Percentiles rank a stretch among this genome's conserved stretches.
These are phyloP conservation scores for Albula glossodonta DNA, from an alignment of 2,113 vertebrate genomes.

Conservation along the genomic window DNA sequence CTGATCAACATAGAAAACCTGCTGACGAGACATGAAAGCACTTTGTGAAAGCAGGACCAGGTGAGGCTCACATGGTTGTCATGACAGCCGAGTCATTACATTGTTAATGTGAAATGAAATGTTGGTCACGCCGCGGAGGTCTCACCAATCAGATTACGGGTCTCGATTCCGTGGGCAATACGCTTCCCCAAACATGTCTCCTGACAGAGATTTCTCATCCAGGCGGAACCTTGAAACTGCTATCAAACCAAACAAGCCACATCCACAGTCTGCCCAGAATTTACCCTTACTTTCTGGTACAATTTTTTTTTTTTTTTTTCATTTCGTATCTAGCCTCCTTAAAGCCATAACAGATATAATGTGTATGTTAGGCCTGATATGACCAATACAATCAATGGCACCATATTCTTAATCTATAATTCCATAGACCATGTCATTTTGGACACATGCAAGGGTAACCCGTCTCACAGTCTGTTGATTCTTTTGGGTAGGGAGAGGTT, in stretches of 20 bases:
- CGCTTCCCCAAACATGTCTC: neutral
- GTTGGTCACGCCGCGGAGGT: neutral
- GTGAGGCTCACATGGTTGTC: neutral
- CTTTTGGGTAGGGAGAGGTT: no score
- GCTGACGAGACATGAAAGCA: neutral
- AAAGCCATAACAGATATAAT: neutral
- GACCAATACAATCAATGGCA: neutral
- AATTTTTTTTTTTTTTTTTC: neutral
- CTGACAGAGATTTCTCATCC: neutral
- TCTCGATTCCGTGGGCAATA: neutral
- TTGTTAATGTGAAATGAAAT: constrained; percentile 9
- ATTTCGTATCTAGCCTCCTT: neutral
- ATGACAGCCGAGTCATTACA: neutral
- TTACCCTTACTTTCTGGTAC: neutral
- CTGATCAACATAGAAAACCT: no score
- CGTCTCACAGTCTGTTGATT: neutral
- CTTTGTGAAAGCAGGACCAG: neutral
- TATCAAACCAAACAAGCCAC: constrained; percentile 1
- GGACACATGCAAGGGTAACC: neutral
- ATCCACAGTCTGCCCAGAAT: neutral
- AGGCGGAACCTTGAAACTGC: neutral
- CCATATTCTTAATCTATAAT: neutral
- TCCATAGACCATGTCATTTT: neutral
- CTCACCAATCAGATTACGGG: neutral
- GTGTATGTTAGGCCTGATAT: neutral